Base-by-base conservation (phyloP, 2,888 invertebrate species). In the Aleiodes testaceus region DNA sequence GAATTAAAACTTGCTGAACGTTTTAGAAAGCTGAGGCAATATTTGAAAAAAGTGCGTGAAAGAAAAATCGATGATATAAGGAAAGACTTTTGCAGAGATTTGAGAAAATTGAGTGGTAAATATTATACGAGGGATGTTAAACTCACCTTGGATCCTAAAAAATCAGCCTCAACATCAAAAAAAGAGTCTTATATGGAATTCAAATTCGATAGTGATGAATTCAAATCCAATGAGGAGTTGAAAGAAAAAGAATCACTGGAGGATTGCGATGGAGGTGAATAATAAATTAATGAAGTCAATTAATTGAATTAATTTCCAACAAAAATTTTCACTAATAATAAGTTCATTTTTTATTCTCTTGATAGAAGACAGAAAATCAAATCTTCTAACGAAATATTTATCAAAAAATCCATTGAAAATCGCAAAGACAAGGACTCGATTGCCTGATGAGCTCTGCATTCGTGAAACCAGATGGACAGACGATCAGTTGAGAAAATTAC, bases 391-490 rank as follows among this genome's bases (percentile, higher is more conserved):
- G 1, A 18, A 91, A 91, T 0, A 84, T 85, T 0, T 90, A 90
- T 90, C 82, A 5, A 53, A 55, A 11, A 47, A 45, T 55, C 26
- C 44, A 6, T 26, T 55, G 3, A 36, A 42, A 55, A 9, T 18
- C 11, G 14, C 11, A 36, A 61, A 30, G 11, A 7, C 20, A 16
- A 55, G 20, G 42, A 3, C 63, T 67, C 69, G 73, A 59, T 79
- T 78, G 67, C 66, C 75, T 3, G 74, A 76, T 30, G 81, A 82
- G 68, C 84, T 92, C 1, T 93, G 93, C 80, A 88, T 90, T 63
- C 84, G 91, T 14, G 90, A 91, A 84, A 92, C 92, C 0, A 91
- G 91, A 84, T 92, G 92, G 92, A 92, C 91, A 44, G 90, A 91
- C 26, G 89, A 90, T 76, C 91, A 91, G 76, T 78, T 93, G 61